Conservation (phyloP, 2,797 vertebrate genomes). For the Mareca strepera region DNA sequence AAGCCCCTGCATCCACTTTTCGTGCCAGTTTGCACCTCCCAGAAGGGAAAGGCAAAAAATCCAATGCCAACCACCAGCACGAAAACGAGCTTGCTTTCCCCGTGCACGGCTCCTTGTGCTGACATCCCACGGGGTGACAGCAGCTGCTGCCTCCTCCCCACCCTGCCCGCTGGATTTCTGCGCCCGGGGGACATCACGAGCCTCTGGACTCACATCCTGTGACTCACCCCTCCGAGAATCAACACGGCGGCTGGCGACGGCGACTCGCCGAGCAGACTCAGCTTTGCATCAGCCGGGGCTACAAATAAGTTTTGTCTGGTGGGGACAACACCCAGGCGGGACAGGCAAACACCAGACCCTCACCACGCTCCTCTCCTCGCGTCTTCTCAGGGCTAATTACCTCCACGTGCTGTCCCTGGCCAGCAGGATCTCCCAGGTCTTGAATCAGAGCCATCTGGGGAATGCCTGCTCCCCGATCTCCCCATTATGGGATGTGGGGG, state of each 20-base stretch:
- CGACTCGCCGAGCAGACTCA: neutral
- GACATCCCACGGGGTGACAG: neutral
- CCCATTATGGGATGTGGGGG: too few relatives aligned
- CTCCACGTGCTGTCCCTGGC: rapidly evolving
- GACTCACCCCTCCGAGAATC: neutral
- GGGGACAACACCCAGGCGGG: neutral
- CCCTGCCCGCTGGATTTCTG: neutral
- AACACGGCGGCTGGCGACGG: neutral
- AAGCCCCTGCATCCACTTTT: neutral
- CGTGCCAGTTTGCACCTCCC: neutral
- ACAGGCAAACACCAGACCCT: neutral
- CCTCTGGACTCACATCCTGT: neutral
- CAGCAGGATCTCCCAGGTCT: neutral
- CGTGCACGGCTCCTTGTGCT: neutral
- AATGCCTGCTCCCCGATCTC: neutral
- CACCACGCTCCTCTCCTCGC: neutral
- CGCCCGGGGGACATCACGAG: neutral
- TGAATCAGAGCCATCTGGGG: neutral
- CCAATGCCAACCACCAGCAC: neutral
- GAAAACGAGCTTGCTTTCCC: neutral
- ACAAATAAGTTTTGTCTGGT: neutral
- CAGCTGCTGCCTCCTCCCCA: neutral
- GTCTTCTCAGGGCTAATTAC: neutral
- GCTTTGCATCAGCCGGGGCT: neutral
- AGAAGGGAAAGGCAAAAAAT: rapidly evolving